phyloP scores from a whole-genome alignment of 2,113 vertebrate species.

The Nerophis lumbriciformis region DNA sequence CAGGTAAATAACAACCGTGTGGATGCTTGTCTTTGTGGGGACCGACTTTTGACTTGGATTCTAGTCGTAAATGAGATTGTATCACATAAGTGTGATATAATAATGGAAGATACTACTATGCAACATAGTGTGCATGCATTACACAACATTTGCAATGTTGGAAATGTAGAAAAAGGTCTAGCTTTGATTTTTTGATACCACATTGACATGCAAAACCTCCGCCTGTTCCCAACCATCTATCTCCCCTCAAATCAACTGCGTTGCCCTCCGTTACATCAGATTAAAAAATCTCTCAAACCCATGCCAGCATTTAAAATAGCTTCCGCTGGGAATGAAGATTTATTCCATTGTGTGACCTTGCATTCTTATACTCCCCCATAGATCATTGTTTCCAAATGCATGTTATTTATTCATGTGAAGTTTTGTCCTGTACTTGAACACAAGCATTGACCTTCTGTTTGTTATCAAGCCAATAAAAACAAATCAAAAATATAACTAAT shows the following conservation, averaged over 20 bases:
- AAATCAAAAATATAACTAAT: background rate
- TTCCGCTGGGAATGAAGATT: background rate
- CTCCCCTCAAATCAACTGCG: constrained; percentile 18
- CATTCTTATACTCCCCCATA: too few species aligned
- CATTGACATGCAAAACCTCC: constrained; percentile 7
- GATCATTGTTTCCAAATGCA: background rate
- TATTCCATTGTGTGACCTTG: background rate
- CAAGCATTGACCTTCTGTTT: background rate
- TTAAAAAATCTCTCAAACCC: constrained; percentile 28
- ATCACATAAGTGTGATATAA: too few species aligned
- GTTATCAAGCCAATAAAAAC: too few species aligned
- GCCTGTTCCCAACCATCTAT: constrained; percentile 15
- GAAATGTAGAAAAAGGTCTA: background rate
- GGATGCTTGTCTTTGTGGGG: background rate
- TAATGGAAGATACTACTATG: too few species aligned
- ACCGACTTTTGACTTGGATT: too few species aligned
- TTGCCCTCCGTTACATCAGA: constrained; percentile 67
- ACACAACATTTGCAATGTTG: too few species aligned
- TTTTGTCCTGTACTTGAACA: background rate
- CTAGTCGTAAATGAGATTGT: too few species aligned
- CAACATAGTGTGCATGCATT: too few species aligned
- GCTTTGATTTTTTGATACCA: constrained; percentile 17
- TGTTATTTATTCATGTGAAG: background rate
- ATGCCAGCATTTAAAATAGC: constrained; percentile 7
- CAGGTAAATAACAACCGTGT: constrained; percentile 24